phyloP scores from a whole-genome alignment of 2,113 vertebrate species.

The Oreamnos americanus region DNA sequence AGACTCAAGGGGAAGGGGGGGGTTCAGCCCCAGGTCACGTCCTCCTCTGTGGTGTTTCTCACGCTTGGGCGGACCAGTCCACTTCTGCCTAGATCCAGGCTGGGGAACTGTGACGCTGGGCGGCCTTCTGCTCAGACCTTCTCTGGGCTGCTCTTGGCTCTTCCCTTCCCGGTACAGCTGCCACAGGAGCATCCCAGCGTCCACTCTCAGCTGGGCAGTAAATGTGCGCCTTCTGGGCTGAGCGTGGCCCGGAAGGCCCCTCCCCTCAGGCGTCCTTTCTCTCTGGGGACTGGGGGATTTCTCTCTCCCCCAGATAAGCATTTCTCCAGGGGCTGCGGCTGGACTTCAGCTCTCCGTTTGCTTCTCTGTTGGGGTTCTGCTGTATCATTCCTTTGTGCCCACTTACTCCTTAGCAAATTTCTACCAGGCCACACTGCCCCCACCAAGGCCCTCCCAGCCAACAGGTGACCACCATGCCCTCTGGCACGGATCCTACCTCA shows the following conservation, averaged over 20 bases:
- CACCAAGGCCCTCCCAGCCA: neutral
- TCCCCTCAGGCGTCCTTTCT: neutral
- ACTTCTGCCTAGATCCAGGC: accelerated
- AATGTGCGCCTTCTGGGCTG: accelerated
- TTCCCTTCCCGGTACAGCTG: neutral
- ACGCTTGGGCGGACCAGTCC: accelerated
- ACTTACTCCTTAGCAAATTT: neutral
- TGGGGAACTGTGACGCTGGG: accelerated
- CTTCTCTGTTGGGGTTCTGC: neutral
- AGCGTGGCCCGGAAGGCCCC: accelerated
- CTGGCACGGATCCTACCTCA: neutral
- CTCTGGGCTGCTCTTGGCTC: neutral
- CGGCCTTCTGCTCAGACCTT: neutral
- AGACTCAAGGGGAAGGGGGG: too few relatives aligned
- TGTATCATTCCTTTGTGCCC: neutral
- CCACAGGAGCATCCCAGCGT: accelerated
- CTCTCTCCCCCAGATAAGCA: neutral
- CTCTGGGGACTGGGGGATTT: neutral
- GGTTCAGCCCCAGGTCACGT: accelerated
- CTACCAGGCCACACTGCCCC: neutral
- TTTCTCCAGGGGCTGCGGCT: neutral
- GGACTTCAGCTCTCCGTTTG: neutral
- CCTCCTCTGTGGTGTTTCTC: neutral
- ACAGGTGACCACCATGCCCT: neutral
- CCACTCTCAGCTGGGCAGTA: neutral